Conservation (phyloP, 2,113 vertebrate species). For the Sebastes fasciatus region DNA sequence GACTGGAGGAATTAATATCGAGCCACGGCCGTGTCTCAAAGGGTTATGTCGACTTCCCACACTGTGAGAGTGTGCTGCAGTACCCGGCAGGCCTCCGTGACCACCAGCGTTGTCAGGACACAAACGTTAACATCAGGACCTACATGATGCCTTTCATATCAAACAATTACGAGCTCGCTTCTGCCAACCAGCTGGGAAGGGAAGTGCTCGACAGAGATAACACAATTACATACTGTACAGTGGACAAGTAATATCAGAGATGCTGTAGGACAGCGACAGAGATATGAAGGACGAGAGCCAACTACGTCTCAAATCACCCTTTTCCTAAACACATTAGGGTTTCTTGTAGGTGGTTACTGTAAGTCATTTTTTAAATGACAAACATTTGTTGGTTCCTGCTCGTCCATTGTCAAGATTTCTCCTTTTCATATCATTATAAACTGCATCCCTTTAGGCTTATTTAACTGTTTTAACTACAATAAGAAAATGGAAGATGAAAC, state of each 20-base stretch:
- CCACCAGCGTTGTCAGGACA: conserved; percentile 52
- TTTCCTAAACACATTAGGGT: conserved; percentile 50
- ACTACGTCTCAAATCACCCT: conserved; percentile 64
- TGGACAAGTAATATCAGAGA: conserved; percentile 54
- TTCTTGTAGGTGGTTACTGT: conserved; percentile 9
- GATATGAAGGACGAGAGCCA: conserved; percentile 29
- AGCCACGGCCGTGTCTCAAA: conserved; percentile 73
- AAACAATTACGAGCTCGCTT: conserved; percentile 78
- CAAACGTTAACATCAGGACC: conserved; percentile 60
- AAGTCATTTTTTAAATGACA: conserved; percentile 23
- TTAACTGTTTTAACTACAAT: neutral
- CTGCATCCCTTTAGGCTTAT: neutral
- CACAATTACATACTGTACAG: conserved; percentile 47
- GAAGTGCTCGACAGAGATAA: conserved; percentile 76
- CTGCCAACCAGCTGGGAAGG: conserved; percentile 78
- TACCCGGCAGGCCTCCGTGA: conserved; percentile 59
- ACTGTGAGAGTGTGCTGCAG: conserved; percentile 46
- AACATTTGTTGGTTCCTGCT: neutral
- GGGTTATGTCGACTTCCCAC: conserved; percentile 77
- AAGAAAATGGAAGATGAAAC: neutral
- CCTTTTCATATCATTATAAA: neutral
- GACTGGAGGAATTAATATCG: conserved; percentile 72
- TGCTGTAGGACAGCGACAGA: conserved; percentile 16
- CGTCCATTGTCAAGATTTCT: neutral
- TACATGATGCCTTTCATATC: conserved; percentile 77